Percentiles rank a stretch among this genome's conserved stretches.
Evolutionary conservation across 2,797 vertebrate species (phyloP).

Genomic region (Margarornis squamiger): DNA sequence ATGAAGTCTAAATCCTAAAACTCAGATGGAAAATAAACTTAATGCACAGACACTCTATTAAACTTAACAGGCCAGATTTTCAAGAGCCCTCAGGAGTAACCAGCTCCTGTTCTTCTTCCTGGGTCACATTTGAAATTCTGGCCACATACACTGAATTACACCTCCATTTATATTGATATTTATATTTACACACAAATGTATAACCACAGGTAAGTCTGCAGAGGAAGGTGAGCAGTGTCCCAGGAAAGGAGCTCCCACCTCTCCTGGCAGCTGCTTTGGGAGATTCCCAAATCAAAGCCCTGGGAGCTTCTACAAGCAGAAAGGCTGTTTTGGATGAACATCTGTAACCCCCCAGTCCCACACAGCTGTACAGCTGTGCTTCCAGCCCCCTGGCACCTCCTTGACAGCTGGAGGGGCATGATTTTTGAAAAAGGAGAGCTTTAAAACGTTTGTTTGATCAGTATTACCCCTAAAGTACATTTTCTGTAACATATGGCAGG

Average conservation of each 20-base stretch:
- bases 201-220: background rate
- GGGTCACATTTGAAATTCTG: background rate
- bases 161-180: background rate
- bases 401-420: background rate
- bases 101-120: background rate
- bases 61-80: background rate
- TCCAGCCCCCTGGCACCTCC: background rate
- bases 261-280: background rate
- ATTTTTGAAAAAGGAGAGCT: background rate
- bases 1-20: background rate
- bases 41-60: too few species aligned
- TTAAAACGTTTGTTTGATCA: background rate
- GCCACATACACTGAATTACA: background rate
- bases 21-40: background rate
- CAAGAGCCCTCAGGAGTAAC: background rate
- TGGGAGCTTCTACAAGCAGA: background rate
- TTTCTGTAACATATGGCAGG: background rate
- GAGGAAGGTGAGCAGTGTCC: background rate
- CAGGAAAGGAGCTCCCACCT: background rate
- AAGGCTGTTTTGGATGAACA: background rate
- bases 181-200: background rate
- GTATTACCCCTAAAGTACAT: background rate
- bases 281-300: background rate
- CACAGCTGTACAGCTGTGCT: background rate
- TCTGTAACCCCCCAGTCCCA: background rate